phyloP scores from a whole-genome alignment of 2,797 vertebrate genomes.

The Sphaeramia orbicularis region DNA sequence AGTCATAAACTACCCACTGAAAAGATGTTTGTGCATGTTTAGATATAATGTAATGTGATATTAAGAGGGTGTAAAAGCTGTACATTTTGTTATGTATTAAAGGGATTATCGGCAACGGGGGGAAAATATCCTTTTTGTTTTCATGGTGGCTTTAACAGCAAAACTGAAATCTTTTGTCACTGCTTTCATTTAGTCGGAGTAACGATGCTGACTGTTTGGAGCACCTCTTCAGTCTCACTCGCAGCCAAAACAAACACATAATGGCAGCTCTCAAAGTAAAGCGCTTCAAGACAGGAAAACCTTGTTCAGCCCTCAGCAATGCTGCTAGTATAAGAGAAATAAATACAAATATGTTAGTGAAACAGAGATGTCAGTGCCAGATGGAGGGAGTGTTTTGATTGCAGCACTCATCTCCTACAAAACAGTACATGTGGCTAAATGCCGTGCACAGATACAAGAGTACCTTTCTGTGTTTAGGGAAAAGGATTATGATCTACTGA shows the following conservation, averaged over 20 bases:
- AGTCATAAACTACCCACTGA: no score
- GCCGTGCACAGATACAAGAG: slow-evolving; percentile 18
- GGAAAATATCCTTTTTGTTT: not conserved
- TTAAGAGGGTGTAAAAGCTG: no score
- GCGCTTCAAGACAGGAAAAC: slow-evolving; percentile 49
- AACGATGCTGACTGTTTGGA: slow-evolving; percentile 31
- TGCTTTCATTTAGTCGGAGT: slow-evolving; percentile 4
- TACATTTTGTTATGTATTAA: no score
- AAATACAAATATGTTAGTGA: slow-evolving; percentile 40
- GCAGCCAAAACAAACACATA: slow-evolving; percentile 71
- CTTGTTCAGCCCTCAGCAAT: slow-evolving; percentile 48
- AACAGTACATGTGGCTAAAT: slow-evolving; percentile 44
- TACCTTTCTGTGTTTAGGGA: slow-evolving; percentile 22
- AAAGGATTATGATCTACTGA: slow-evolving; percentile 8
- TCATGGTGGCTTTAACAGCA: not conserved
- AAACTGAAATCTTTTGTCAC: slow-evolving; percentile 6
- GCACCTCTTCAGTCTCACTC: slow-evolving; percentile 69
- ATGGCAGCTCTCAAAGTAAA: slow-evolving; percentile 61
- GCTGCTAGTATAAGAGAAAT: slow-evolving; percentile 51
- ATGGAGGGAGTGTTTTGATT: slow-evolving; percentile 47
- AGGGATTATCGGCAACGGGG: no score
- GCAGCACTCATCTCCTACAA: slow-evolving; percentile 33
- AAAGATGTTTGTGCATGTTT: no score
- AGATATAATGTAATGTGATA: no score
- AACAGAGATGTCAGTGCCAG: slow-evolving; percentile 50